Evolutionary conservation across 2,888 invertebrate genomes (phyloP), one percentile per base, ranked within the genome.

Genomic region (Mallateleia sp.): DNA sequence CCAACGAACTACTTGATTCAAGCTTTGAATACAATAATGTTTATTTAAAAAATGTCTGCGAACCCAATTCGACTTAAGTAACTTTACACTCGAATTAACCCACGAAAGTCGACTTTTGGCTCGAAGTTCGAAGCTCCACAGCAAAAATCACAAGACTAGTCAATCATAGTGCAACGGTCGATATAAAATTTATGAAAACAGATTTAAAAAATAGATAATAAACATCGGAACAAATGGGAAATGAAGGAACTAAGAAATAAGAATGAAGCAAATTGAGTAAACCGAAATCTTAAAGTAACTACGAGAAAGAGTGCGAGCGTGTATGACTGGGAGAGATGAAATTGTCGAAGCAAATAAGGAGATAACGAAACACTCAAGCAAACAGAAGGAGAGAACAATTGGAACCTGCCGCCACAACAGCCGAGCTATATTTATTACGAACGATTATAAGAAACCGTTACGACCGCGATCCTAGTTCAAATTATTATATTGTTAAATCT

Each of bases 111-210:
- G 45, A 34, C 50, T 28, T 11, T 32, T 47, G 60, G 1, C 9
- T 66, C 56, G 67, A 60, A 75, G 34, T 72, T 60, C 79, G 72
- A 66, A 66, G n/a, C 9, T 52, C 47, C 85, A 87, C 89, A 77
- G 84, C 85, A 89, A 47, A 60, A 91, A 93, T 92, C 94, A 94
- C 92, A 91, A 94, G 95, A 94, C 95, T 95, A 95, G 95, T 95
- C 95, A 95, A 95, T 95, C 93, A 94, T 94, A 95, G 95, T 95
- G 95, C 95, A 95, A 95, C 95, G 92, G 93, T 94, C 93, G 93
- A 92, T 92, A 92, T 91, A n/a, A 93, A 91, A 90, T 91, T 93
- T 92, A 94, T 60, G 14, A 77, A 38, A n/a, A 80, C 50, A 64
- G 83, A 87, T 85, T 67, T 71, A 60, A 72, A 22, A 50, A 34